phyloP scores from a whole-genome alignment of 2,113 vertebrate genomes.

The Podarcis cretensis region DNA sequence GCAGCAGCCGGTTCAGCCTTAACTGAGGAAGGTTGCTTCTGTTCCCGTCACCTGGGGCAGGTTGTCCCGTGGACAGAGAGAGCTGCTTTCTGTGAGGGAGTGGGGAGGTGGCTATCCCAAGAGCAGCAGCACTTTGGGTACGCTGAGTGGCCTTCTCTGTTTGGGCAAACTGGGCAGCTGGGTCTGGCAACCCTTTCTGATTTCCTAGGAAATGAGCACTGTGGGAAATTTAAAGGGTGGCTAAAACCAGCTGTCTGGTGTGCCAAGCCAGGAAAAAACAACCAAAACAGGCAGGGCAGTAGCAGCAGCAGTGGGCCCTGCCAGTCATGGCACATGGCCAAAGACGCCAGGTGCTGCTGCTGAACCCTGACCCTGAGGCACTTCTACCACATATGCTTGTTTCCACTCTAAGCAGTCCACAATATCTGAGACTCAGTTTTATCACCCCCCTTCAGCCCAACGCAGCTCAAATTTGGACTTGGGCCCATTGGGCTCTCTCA shows the following conservation, averaged over 20 bases:
- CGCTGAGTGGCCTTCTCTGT: not conserved
- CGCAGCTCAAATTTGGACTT: not conserved
- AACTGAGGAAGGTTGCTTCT: not conserved
- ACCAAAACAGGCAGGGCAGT: not conserved
- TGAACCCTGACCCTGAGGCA: not conserved
- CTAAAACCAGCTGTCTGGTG: not conserved
- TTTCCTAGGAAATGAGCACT: not conserved
- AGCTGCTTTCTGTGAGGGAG: not conserved
- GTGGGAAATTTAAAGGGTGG: not conserved
- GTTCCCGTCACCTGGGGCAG: too few species aligned
- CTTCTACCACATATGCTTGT: not conserved
- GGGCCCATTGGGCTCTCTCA: not conserved
- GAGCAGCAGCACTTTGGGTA: not conserved
- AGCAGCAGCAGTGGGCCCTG: not conserved
- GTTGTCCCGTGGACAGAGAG: not conserved
- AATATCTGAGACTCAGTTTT: not conserved
- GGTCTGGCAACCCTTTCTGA: not conserved
- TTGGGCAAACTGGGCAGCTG: not conserved
- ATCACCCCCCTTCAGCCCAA: too few species aligned
- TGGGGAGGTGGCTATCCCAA: not conserved
- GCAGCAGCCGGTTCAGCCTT: slow-evolving; percentile 23
- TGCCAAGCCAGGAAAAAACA: not conserved
- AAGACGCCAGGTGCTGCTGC: not conserved
- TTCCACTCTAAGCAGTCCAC: not conserved
- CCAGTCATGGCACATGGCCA: not conserved